Conservation (phyloP, 1,140 invertebrate species). For the Zeugodacus cucurbitae region DNA sequence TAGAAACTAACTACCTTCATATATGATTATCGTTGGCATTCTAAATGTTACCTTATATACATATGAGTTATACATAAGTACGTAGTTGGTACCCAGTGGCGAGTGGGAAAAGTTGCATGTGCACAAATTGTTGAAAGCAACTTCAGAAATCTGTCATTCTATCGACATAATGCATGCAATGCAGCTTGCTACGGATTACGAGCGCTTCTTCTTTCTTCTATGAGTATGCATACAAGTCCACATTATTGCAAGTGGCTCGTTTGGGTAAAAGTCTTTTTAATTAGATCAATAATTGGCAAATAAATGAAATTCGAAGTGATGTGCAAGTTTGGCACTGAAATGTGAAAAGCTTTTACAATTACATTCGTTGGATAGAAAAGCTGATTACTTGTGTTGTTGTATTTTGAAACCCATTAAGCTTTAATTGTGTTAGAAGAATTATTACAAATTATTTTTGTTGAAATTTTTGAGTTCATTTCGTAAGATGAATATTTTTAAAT, state of each 20-base stretch:
- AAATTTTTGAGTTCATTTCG: too few species aligned
- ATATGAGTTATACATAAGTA: not conserved
- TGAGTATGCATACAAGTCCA: not conserved
- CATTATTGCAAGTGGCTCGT: not conserved
- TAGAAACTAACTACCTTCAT: too few species aligned
- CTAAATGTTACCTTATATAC: not conserved
- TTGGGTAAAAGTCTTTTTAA: not conserved
- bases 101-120: not conserved
- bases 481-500: too few species aligned
- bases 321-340: not conserved
- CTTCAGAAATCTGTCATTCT: not conserved
- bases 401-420: too few species aligned
- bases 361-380: too few species aligned
- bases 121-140: not conserved
- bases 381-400: too few species aligned
- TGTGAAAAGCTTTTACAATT: not conserved
- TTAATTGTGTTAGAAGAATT: too few species aligned
- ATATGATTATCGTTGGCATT: not conserved
- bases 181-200: not conserved
- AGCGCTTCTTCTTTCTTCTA: too few species aligned
- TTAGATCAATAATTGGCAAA: slow-evolving; percentile 2
- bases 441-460: too few species aligned
- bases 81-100: not conserved
- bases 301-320: not conserved
- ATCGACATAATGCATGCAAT: not conserved